Base-by-base conservation (phyloP, 2,888 invertebrate species). In the Ramazzottius varieornatus region DNA sequence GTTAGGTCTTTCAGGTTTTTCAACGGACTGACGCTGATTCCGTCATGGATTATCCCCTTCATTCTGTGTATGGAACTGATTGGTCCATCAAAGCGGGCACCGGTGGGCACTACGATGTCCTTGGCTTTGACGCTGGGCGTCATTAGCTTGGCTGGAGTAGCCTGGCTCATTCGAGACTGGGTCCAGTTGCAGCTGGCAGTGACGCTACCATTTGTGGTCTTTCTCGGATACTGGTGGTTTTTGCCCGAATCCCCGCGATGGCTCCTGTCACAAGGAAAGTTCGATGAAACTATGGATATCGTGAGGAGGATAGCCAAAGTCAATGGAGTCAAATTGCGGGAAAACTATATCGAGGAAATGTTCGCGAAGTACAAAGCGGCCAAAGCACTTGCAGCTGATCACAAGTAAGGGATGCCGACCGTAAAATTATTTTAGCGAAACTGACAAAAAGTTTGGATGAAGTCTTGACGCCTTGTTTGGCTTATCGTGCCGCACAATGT, bases 251-350 rank as follows among this genome's bases (percentile, higher is more conserved):
- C 65, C 29, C 63, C 65, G 32, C 1, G 65, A 54, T 65, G 65
- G 65, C 16, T 65, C 29, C 2, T 63, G 46, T 63, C 63, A 29
- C 32, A 40, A 32, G 65, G 65, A 13, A 1, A 65, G n/a, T 46
- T 46, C 29, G 64, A 65, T 16, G 33, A 64, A 24, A 64, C 32
- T 24, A 33, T 46, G 33, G 32, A 29, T n/a, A 32, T 65, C 24
- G 33, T 65, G 29, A n/a, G 32, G 2, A 46, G 32, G 65, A 63
- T 65, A 20, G 65, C 65, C 24, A 46, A 33, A 32, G 29, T 65
- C 1, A 65, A 65, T 32, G 32, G 65, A 20, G 84, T 85, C 71
- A 80, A 84, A 69, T 76, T 88, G 67, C 88, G 88, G 0, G 79
- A 81, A 65, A 82, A 83, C 66, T 86, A 54, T 16, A 29, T n/a